A percentile compares a stretch with the other conserved stretches of the same genome.
Conservation (phyloP, 2,113 vertebrate species). For the Upupa epops region DNA sequence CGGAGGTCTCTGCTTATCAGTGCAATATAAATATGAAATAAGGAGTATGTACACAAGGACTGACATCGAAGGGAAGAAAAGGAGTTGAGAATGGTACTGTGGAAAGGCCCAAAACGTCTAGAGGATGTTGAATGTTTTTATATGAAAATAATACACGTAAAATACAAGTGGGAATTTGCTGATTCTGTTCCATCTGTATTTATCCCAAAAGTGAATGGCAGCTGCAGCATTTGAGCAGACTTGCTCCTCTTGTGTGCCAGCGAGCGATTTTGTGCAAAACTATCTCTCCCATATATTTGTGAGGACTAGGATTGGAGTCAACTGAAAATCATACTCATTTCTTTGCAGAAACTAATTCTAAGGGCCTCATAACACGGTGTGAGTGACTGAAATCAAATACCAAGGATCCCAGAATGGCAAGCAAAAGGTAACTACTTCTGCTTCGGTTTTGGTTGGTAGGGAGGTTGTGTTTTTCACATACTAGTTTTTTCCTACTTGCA, state of each 20-base stretch:
- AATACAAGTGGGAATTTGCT: not conserved
- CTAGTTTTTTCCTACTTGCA: not conserved
- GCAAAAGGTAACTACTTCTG: not conserved
- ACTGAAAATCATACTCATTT: not conserved
- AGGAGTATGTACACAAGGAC: too few relatives aligned
- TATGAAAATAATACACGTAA: rapidly evolving
- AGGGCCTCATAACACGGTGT: not conserved
- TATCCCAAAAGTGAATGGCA: not conserved
- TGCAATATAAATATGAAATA: not conserved
- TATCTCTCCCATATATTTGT: not conserved
- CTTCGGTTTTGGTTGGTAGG: not conserved
- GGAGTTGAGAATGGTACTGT: too few relatives aligned
- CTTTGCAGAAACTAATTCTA: not conserved
- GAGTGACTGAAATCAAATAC: not conserved
- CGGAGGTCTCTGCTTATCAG: not conserved
- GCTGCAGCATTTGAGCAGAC: not conserved
- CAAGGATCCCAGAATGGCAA: not conserved
- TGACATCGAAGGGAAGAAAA: too few relatives aligned
- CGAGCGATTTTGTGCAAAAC: not conserved
- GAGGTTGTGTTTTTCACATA: too few relatives aligned
- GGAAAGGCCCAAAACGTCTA: too few relatives aligned
- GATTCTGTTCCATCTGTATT: not conserved
- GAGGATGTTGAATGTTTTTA: not conserved
- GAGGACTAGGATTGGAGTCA: not conserved
- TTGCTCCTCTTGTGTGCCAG: not conserved